A percentile compares a stretch with the other conserved stretches of the same genome.
These are phyloP conservation scores for Oxygymnocypris stewartii DNA, from an alignment of 2,113 vertebrate genomes.

Conservation along the genomic window DNA sequence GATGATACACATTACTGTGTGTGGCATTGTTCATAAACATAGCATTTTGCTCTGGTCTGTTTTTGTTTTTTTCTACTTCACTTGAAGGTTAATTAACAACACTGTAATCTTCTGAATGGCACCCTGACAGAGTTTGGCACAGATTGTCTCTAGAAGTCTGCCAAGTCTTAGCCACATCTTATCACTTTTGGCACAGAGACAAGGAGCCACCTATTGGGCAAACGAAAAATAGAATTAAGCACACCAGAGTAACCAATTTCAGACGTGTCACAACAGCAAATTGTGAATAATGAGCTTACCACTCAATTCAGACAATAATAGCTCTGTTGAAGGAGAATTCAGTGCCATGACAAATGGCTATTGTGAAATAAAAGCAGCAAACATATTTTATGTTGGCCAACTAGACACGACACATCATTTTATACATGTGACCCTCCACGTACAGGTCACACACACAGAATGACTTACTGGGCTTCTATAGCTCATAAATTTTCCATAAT, in stretches of 20 bases:
- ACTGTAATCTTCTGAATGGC: conserved; percentile 20
- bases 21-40: not conserved
- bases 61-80: not conserved
- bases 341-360: conserved; percentile 31
- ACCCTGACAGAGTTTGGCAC: conserved; percentile 32
- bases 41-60: not conserved
- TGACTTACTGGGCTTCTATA: not conserved
- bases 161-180: conserved; percentile 22
- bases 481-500: not conserved
- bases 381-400: conserved; percentile 32
- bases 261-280: conserved; percentile 32
- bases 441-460: not conserved
- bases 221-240: conserved; percentile 26
- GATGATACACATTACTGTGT: not conserved
- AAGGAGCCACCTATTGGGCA: not conserved
- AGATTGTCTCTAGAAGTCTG: not conserved
- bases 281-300: conserved; percentile 43
- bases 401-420: not conserved
- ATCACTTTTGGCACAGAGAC: conserved; percentile 28
- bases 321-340: conserved; percentile 39
- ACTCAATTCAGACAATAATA: conserved; percentile 43
- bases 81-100: conserved; percentile 36
- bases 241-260: conserved; percentile 26
- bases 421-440: not conserved
- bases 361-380: not conserved